phyloP scores from a whole-genome alignment of 2,113 vertebrate species.

The Proteles cristata region DNA sequence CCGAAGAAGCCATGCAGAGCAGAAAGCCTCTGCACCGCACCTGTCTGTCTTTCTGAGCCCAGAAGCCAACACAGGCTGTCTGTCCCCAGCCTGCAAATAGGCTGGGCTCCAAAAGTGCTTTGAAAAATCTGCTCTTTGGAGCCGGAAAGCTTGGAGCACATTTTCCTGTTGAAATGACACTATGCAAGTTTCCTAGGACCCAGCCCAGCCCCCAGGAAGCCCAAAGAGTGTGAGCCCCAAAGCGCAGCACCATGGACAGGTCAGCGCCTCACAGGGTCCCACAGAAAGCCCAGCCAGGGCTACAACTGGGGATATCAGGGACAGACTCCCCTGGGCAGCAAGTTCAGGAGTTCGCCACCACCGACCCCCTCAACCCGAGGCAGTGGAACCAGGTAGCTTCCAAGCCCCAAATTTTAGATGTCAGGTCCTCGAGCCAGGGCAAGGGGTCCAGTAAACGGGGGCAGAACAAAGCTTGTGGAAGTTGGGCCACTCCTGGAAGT shows the following conservation, averaged over 20 bases:
- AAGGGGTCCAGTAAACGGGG: background rate
- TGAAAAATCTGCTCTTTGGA: background rate
- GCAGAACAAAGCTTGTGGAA: fast-evolving
- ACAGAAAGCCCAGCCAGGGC: background rate
- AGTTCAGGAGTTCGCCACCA: background rate
- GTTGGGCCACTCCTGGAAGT: background rate
- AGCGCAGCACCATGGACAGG: fast-evolving
- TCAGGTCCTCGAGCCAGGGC: too few relatives aligned
- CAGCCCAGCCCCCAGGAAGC: background rate
- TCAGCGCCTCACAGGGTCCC: fast-evolving
- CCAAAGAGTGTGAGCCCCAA: fast-evolving
- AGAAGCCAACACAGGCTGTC: background rate
- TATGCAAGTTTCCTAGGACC: fast-evolving
- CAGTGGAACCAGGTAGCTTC: too few relatives aligned
- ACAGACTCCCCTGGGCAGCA: fast-evolving
- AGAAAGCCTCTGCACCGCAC: fast-evolving
- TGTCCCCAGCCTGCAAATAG: background rate
- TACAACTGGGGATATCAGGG: background rate
- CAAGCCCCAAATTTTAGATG: background rate
- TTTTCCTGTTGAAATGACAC: background rate
- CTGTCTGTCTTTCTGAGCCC: background rate
- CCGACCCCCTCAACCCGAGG: fast-evolving
- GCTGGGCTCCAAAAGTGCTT: background rate
- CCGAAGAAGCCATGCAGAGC: too few relatives aligned
- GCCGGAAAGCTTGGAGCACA: background rate